Percentiles rank a stretch among this genome's conserved stretches.
phyloP scores from a whole-genome alignment of 2,113 vertebrate genomes.

The Irena cyanogastra region DNA sequence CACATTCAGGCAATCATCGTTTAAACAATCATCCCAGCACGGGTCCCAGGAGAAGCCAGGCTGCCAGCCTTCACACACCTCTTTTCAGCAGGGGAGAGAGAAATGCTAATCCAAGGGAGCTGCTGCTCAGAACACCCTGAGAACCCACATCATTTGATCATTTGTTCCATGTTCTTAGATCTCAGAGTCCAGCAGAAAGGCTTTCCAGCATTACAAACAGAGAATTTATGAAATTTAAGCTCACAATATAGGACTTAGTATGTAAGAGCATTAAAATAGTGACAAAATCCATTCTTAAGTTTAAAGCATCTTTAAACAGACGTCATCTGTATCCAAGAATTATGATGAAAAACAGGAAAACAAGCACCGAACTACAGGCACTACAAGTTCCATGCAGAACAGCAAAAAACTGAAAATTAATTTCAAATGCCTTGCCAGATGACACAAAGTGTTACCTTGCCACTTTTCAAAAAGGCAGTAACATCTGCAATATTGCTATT shows the following conservation, averaged over 20 bases:
- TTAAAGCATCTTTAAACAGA: background rate
- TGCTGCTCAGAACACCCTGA: background rate
- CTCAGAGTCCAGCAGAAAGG: background rate
- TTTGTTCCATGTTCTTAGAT: background rate
- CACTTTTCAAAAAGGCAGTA: background rate
- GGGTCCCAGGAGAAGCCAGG: background rate
- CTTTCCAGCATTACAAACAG: background rate
- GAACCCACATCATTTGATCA: background rate
- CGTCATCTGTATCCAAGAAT: background rate
- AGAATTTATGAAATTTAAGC: background rate
- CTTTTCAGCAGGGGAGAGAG: background rate
- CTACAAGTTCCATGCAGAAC: background rate
- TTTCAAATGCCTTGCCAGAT: background rate
- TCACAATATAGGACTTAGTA: background rate
- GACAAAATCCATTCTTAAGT: background rate
- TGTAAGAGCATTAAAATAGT: background rate
- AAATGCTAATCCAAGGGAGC: background rate
- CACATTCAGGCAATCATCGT: background rate
- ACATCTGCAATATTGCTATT: background rate
- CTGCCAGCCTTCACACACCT: background rate
- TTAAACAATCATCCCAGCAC: background rate
- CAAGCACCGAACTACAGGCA: background rate
- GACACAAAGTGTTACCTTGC: background rate
- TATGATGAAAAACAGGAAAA: background rate
- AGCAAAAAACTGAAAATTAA: background rate